Evolutionary conservation across 2,888 invertebrate genomes (phyloP).

Genomic region (Scaeva pyrastri): DNA sequence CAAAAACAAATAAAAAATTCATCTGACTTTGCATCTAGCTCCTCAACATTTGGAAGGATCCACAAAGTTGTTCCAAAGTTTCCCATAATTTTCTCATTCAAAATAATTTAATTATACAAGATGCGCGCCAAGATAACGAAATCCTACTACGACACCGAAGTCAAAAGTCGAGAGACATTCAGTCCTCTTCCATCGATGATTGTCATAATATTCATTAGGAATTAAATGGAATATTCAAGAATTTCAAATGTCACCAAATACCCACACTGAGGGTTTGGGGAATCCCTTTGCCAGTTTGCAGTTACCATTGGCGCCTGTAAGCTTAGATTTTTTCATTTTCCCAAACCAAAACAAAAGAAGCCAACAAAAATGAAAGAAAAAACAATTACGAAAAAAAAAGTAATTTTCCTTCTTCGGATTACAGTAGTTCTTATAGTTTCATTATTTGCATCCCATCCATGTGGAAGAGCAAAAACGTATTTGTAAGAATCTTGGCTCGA

Average conservation of each 20-base stretch:
- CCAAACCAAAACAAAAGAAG: slow-evolving; percentile 11
- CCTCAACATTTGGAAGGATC: slow-evolving; percentile 26
- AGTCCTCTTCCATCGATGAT: slow-evolving; percentile 26
- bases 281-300: slow-evolving; percentile 50
- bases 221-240: slow-evolving; percentile 53
- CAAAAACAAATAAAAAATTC: slow-evolving; percentile 9
- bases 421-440: slow-evolving; percentile 26
- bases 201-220: slow-evolving; percentile 66
- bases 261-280: slow-evolving; percentile 18
- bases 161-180: not conserved
- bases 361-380: not conserved
- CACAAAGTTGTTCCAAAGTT: slow-evolving; percentile 44
- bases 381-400: slow-evolving; percentile 6
- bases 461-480: not conserved
- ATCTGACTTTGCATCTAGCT: slow-evolving; percentile 59
- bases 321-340: slow-evolving; percentile 12
- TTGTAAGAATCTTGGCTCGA: slow-evolving; percentile 62
- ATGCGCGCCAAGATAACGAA: slow-evolving; percentile 31
- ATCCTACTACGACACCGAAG: not conserved
- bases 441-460: slow-evolving; percentile 16
- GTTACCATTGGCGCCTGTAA: slow-evolving; percentile 31
- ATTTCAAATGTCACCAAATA: slow-evolving; percentile 57
- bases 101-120: slow-evolving; percentile 40
- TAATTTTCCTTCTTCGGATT: slow-evolving; percentile 22
- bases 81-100: slow-evolving; percentile 31